Conservation (phyloP, 2,113 vertebrate species). For the Zapornia atra region DNA sequence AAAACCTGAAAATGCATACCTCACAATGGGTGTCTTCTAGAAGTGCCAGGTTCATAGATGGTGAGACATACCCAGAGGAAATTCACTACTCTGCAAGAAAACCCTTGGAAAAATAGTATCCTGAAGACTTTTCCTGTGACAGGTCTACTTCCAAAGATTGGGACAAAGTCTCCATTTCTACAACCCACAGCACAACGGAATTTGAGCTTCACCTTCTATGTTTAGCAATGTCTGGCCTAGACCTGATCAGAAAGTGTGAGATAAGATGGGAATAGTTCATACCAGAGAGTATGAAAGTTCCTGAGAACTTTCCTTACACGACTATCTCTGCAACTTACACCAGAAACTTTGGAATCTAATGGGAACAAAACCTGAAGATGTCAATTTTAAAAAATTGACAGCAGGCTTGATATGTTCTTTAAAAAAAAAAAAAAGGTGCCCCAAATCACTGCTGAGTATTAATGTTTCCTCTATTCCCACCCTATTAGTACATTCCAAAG, state of each 20-base stretch:
- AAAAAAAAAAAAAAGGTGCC: background rate
- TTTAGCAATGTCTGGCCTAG: background rate
- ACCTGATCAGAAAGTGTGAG: background rate
- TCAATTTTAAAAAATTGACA: background rate
- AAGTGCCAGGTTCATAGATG: background rate
- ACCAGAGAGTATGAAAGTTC: background rate
- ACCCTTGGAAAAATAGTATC: background rate
- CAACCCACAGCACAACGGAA: background rate
- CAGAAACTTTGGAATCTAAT: background rate
- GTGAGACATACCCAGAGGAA: background rate
- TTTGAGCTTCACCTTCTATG: background rate
- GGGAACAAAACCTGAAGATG: background rate
- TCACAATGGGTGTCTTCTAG: background rate
- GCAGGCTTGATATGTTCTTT: background rate
- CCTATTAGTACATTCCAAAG: background rate
- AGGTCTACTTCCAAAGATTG: background rate
- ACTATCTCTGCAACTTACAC: background rate
- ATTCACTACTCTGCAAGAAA: background rate
- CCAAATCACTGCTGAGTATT: background rate
- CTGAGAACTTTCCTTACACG: background rate
- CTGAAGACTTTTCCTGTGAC: background rate
- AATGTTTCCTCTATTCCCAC: background rate
- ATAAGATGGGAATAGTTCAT: background rate
- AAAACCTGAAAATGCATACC: background rate
- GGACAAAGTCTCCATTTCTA: background rate